Percentiles rank a stretch among this genome's conserved stretches.
Conservation (phyloP, 2,113 vertebrate species). For the Otolemur garnettii region DNA sequence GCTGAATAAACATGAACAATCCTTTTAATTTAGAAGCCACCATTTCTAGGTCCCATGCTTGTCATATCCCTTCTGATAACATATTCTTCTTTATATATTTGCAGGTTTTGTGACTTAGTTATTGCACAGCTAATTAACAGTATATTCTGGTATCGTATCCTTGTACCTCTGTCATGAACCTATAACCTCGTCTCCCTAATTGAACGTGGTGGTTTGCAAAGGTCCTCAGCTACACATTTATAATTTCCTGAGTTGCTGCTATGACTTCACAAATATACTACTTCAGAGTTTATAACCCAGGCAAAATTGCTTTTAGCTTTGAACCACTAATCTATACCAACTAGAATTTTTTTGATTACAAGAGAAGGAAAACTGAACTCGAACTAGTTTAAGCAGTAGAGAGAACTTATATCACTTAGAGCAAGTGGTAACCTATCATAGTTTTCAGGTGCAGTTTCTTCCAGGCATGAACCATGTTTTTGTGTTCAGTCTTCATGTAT, state of each 20-base stretch:
- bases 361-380: not conserved
- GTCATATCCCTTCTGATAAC: not conserved
- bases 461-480: not conserved
- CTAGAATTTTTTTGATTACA: not conserved
- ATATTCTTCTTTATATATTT: not conserved
- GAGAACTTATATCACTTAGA: not conserved
- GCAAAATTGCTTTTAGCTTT: not conserved
- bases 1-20: not conserved
- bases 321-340: not conserved
- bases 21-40: not conserved
- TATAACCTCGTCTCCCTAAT: not conserved
- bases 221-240: not conserved
- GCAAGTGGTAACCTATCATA: not conserved
- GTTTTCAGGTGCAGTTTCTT: not conserved
- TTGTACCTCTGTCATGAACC: not conserved
- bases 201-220: not conserved
- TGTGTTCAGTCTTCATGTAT: not conserved
- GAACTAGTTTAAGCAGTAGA: not conserved
- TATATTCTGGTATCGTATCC: not conserved
- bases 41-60: not conserved
- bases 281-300: not conserved
- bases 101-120: not conserved
- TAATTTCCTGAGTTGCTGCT: not conserved
- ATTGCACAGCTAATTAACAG: not conserved
- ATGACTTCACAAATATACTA: not conserved